Base-by-base conservation (phyloP, 2,888 invertebrate species). In the Flabesymbios commensalis region DNA sequence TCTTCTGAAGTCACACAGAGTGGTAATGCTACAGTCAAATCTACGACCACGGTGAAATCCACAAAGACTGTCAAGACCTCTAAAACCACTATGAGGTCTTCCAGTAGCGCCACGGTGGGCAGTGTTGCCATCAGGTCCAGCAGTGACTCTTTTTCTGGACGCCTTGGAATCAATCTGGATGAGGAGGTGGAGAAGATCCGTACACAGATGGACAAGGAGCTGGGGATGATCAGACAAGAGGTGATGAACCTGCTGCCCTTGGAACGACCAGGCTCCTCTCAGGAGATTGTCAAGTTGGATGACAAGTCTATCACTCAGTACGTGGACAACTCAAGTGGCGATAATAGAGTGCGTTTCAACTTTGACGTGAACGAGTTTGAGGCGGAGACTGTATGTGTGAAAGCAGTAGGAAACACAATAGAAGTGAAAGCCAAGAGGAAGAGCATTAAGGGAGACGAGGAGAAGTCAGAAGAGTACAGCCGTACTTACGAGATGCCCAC, bases 401-500 rank as follows among this genome's bases (percentile, higher is more conserved):
- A 61, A 43, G 53, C 67, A 3, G 69, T 57, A 28, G 69, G 69
- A 5, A 65, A 65, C 56, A 69, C 63, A 48, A 59, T 69, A 43
- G 67, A 68, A 31, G 69, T 69, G 14, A 63, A 65, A 39, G 69
- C 63, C 31, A 57, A 31, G 41, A 60, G 51, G 57, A 49, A 31
- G 28, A 39, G 43, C 22, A 65, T 62, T 42, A 51, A 45, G 24
- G 67, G 56, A 17, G 64, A 49, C 17, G 61, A 67, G 29, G 63
- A 65, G 41, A 41, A 32, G 22, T 48, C 19, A 31, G 67, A 69
- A 41, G 67, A 68, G 41, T 69, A 56, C 56, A 64, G 63, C 36
- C 57, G 65, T 26, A 54, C 69, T 26, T 69, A 68, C 48, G 62
- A 68, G 32, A 57, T 69, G 32, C 69, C 69, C 1, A 62, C 56